Conservation (phyloP, 1,140 invertebrate species). For the Drosophila murphyi region DNA sequence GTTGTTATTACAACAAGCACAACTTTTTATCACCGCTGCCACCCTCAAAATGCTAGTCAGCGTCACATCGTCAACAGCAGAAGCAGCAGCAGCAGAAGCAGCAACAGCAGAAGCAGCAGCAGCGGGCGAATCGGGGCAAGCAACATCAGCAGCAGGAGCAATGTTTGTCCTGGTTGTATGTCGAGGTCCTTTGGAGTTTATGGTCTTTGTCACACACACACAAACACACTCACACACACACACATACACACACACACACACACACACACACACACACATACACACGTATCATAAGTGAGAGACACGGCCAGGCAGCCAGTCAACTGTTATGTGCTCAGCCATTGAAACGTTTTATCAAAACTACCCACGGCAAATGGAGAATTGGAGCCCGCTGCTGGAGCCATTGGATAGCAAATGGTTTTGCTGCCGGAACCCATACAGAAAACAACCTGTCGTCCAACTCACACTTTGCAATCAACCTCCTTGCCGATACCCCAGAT, state of each 20-base stretch:
- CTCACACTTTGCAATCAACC: constrained; percentile 32
- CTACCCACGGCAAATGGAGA: constrained; percentile 64
- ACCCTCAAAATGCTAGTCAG: constrained; percentile 79
- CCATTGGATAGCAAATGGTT: constrained; percentile 47
- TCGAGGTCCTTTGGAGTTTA: constrained; percentile 69
- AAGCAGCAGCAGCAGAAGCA: constrained; percentile 26
- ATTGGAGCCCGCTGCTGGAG: constrained; percentile 23
- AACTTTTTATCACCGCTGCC: constrained; percentile 79
- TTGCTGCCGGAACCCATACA: constrained; percentile 48
- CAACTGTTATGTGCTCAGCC: constrained; percentile 80
- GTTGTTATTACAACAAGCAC: constrained; percentile 78
- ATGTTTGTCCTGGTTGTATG: constrained; percentile 71
- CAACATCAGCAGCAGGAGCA: constrained; percentile 41
- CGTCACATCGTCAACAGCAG: constrained; percentile 72
- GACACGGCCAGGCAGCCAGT: constrained; percentile 72
- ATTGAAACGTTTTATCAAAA: constrained; percentile 82
- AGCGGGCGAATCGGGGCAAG: not conserved
- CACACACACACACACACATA: constrained; percentile 1
- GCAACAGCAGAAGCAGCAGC: constrained; percentile 18
- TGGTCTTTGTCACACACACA: constrained; percentile 75
- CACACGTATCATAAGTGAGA: constrained; percentile 30
- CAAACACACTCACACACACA: constrained; percentile 30
- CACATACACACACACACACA: constrained; percentile 14
- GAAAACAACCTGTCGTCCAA: constrained; percentile 66
- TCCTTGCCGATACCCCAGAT: not conserved